These are phyloP conservation scores for Drosophila chauvacae DNA, from an alignment of 1,140 invertebrate genomes.

Conservation along the genomic window DNA sequence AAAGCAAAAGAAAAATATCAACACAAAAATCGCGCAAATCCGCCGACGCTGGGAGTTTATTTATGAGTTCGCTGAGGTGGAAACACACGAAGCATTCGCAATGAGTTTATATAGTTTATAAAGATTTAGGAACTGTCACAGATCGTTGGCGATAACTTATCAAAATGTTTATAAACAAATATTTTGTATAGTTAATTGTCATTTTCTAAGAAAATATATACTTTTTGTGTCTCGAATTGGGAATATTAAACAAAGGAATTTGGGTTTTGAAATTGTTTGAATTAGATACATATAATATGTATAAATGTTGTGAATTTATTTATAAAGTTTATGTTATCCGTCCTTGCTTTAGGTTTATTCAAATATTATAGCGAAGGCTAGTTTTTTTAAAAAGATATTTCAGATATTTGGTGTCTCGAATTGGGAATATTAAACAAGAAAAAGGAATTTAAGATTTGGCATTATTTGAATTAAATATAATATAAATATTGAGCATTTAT, in stretches of 20 bases:
- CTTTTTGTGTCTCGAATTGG: neutral
- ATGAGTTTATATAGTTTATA: conserved; percentile 46
- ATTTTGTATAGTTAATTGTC: neutral
- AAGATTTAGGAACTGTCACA: conserved; percentile 41
- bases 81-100: conserved; percentile 45
- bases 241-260: conserved; percentile 8
- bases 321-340: neutral
- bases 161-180: conserved; percentile 21
- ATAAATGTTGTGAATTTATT: neutral
- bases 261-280: neutral
- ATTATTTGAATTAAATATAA: no score
- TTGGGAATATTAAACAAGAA: no score
- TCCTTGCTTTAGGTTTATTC: neutral
- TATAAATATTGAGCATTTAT: no score
- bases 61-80: conserved; percentile 61
- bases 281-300: no score
- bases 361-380: no score
- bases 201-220: neutral
- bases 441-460: no score
- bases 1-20: conserved; percentile 23
- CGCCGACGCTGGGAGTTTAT: conserved; percentile 48
- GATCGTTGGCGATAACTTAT: conserved; percentile 12
- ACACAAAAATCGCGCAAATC: conserved; percentile 44
- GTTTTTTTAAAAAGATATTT: no score
- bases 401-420: no score